Conservation (phyloP, 2,113 vertebrate genomes). For the Cranoglanis bouderius region DNA sequence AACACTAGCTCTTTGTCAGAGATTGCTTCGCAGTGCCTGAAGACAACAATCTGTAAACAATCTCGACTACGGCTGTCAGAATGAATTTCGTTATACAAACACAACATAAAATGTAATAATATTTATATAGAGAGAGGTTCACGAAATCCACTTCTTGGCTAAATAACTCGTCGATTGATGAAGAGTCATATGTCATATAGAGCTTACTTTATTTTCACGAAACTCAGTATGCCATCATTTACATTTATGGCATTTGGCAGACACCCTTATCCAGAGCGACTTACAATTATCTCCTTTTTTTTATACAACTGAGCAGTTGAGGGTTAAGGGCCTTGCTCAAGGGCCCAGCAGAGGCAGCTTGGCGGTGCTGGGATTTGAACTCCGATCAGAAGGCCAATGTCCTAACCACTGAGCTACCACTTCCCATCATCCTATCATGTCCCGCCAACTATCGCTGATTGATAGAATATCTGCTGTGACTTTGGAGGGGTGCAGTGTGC, state of each 20-base stretch:
- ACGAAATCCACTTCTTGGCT: neutral
- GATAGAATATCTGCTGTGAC: neutral
- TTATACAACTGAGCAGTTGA: no score
- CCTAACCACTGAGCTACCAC: no score
- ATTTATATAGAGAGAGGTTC: neutral
- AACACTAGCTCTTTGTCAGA: slow-evolving; percentile 38
- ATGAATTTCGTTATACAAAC: neutral
- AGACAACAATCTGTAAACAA: slow-evolving; percentile 10
- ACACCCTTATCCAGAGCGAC: no score
- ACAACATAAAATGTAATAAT: neutral
- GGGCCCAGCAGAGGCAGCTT: no score
- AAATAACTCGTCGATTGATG: neutral
- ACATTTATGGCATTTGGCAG: no score
- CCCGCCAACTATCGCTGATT: neutral
- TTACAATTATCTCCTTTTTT: no score
- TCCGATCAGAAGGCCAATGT: no score
- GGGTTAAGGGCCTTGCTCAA: no score
- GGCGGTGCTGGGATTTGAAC: no score
- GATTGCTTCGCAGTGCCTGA: neutral
- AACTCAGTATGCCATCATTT: neutral
- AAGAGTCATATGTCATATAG: neutral
- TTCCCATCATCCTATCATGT: neutral
- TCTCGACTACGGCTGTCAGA: neutral
- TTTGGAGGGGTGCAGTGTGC: neutral
- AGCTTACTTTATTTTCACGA: neutral